Base-by-base conservation (phyloP, 1,140 invertebrate species). In the Helicorthomorpha holstii region DNA sequence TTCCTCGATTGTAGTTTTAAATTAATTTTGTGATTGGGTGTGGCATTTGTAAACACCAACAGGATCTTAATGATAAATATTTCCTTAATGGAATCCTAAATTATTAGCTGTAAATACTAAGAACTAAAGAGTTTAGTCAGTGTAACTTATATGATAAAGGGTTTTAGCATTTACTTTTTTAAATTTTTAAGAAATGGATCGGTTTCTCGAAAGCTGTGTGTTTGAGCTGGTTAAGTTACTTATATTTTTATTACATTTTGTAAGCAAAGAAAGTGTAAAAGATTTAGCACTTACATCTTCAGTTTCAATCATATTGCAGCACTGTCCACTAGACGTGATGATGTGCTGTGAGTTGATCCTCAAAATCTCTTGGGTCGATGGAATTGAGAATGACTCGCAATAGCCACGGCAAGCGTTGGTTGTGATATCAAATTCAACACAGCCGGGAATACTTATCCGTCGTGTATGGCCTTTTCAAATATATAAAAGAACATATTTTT, bases 231-330 rank as follows among this genome's bases (percentile, higher is more conserved):
- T 83, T 81, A 45, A 84, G 66, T 63, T 85, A 90, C 56, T 80
- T 69, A 0, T 85, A 82, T 55, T 73, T 70, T 12, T 80, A 78
- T 49, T 73, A 74, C 25, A 81, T 71, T 74, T 82, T 72, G 27
- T 72, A 73, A 54, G 58, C 49, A 60, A 59, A 34, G 72, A 73
- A 54, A 58, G 50, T 59, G 59, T 56, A 60, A 53, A 51, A 53
- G 50, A 41, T 45, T 27, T 7, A 12, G 19, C 25, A 66, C 75
- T 75, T 66, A 85, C 81, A 61, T 83, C 78, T 69, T 85, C 81
- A 0, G 83, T 79, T 55, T 86, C 83, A 78, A 86, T 84, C 51
- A 89, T 89, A 65, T 83, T 86, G 65, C 86, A 91, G 62, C 86
- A 90, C 60, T 87, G 80, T 1, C 83, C 85, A n/a, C 86, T 73